Evolutionary conservation across 2,888 invertebrate species (phyloP).

Genomic region (Pammene aurita): DNA sequence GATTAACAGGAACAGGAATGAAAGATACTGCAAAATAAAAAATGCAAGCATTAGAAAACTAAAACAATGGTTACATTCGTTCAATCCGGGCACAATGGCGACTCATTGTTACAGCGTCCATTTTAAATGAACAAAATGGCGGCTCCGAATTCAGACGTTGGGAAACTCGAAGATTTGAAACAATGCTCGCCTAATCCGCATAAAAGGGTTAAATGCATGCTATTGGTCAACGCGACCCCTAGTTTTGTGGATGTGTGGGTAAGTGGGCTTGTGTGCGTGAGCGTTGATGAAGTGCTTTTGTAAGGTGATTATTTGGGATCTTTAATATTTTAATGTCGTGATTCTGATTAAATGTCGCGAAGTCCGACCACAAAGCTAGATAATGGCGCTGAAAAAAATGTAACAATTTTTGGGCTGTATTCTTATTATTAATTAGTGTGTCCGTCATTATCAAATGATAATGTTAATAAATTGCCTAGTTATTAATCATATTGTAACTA

Average conservation of each 20-base stretch:
- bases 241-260: slow-evolving; percentile 54
- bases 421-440: too few relatives aligned
- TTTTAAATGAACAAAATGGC: slow-evolving; percentile 83
- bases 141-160: slow-evolving; percentile 68
- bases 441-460: too few relatives aligned
- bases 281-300: slow-evolving; percentile 35
- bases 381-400: not conserved
- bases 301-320: slow-evolving; percentile 12
- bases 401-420: not conserved
- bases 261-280: slow-evolving; percentile 37
- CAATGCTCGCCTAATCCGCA: slow-evolving; percentile 75
- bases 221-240: slow-evolving; percentile 78
- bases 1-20: slow-evolving; percentile 24
- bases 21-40: slow-evolving; percentile 43
- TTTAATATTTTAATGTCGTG: slow-evolving; percentile 11
- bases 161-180: slow-evolving; percentile 73
- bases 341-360: not conserved
- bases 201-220: slow-evolving; percentile 79
- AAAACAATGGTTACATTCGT: slow-evolving; percentile 75
- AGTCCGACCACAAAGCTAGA: not conserved
- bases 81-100: slow-evolving; percentile 69
- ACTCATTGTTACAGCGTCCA: slow-evolving; percentile 79
- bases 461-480: too few relatives aligned
- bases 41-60: slow-evolving; percentile 72
- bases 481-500: too few relatives aligned